Evolutionary conservation across 2,797 vertebrate species (phyloP).

Genomic region (Oryzias sinensis): DNA sequence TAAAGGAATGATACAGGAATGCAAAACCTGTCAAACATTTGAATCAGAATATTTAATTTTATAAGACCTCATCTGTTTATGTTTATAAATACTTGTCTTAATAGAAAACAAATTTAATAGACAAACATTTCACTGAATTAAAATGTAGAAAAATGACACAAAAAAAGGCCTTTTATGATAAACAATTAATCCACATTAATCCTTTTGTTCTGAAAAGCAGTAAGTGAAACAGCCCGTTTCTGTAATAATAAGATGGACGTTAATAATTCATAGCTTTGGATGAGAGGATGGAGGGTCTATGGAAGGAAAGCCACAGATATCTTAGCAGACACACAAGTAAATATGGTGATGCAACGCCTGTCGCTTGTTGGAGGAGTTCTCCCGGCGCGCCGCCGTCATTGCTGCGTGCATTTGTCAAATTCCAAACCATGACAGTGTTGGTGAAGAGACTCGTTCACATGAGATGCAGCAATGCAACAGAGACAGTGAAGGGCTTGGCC

Average conservation of each 20-base stretch:
- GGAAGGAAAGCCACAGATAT: slow-evolving; percentile 37
- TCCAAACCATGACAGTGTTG: slow-evolving; percentile 43
- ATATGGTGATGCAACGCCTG: slow-evolving; percentile 49
- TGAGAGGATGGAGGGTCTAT: slow-evolving; percentile 40
- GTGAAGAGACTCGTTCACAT: slow-evolving; percentile 37
- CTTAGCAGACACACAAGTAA: slow-evolving; percentile 35
- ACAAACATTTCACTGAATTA: slow-evolving; percentile 1
- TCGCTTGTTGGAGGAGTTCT: slow-evolving; percentile 45
- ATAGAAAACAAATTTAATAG: slow-evolving; percentile 9
- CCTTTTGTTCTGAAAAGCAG: slow-evolving; percentile 12
- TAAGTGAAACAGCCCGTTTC: slow-evolving; percentile 15
- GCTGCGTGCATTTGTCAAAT: slow-evolving; percentile 38
- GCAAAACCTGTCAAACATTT: slow-evolving; percentile 25
- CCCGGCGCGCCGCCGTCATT: slow-evolving; percentile 7
- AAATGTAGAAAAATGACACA: slow-evolving; percentile 6
- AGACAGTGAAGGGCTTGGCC: slow-evolving; percentile 44
- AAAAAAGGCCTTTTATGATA: slow-evolving; percentile 12
- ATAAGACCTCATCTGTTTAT: slow-evolving; percentile 18
- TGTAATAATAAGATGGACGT: slow-evolving; percentile 23
- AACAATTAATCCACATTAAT: slow-evolving; percentile 27
- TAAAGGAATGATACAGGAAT: slow-evolving; percentile 11
- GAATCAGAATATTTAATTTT: not conserved
- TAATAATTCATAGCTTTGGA: slow-evolving; percentile 42
- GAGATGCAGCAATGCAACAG: slow-evolving; percentile 27
- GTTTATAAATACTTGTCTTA: not conserved